Percentiles rank a stretch among this genome's conserved stretches.
Evolutionary conservation across 2,113 vertebrate species (phyloP).

Genomic region (Odocoileus virginianus): DNA sequence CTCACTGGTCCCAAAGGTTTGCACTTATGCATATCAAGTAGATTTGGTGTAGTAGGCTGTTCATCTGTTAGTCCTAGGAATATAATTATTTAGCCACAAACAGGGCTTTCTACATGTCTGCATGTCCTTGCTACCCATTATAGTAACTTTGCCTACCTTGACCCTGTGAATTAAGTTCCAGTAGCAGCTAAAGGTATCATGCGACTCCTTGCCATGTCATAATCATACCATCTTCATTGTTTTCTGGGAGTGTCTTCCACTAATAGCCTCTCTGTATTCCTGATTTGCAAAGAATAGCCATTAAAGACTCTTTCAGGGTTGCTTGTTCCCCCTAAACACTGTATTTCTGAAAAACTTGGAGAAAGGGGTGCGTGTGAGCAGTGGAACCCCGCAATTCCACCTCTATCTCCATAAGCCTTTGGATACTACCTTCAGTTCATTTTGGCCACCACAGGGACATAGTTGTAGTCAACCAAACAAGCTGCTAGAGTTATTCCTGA

Average conservation of each 20-base stretch:
- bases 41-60: not conserved
- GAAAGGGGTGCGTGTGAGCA: too few relatives aligned
- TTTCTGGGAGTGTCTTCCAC: not conserved
- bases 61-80: not conserved
- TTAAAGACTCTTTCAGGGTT: not conserved
- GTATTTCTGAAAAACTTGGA: not conserved
- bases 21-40: not conserved
- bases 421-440: too few relatives aligned
- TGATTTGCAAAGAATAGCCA: not conserved
- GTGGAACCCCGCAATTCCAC: not conserved
- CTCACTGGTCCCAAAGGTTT: not conserved
- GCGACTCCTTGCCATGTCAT: not conserved
- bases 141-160: not conserved
- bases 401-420: not conserved
- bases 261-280: not conserved
- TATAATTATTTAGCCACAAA: not conserved
- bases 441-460: not conserved
- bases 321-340: not conserved
- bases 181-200: not conserved
- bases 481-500: not conserved
- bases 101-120: not conserved
- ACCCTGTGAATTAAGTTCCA: not conserved
- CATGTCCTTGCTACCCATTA: not conserved
- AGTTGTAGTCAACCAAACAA: not conserved
- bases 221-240: not conserved